Evolutionary conservation across 2,113 vertebrate genomes (phyloP).

Genomic region (Felis chaus): DNA sequence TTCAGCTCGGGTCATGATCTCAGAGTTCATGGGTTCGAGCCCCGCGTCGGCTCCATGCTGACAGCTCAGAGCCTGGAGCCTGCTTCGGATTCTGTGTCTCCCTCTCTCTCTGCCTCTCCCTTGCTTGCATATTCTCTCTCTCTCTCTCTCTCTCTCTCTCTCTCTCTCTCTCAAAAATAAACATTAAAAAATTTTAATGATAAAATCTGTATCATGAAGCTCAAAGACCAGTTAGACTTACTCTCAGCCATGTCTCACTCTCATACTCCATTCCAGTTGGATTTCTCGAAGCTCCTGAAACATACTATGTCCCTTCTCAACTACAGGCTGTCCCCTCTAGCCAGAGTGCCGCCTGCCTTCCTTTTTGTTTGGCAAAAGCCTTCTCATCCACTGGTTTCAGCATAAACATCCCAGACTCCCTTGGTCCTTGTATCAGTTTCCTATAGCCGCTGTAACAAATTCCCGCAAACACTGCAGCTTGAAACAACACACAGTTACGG

Average conservation of each 20-base stretch:
- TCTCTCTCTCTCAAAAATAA: too few relatives aligned
- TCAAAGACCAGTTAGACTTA: not conserved
- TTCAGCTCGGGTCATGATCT: too few relatives aligned
- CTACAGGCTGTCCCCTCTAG: not conserved
- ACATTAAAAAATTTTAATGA: not conserved
- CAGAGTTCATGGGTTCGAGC: too few relatives aligned
- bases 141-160: too few relatives aligned
- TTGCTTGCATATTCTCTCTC: too few relatives aligned
- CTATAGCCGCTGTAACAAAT: not conserved
- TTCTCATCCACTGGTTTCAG: not conserved
- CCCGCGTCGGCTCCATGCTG: too few relatives aligned
- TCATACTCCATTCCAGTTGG: not conserved
- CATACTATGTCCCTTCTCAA: not conserved
- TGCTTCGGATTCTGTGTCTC: too few relatives aligned
- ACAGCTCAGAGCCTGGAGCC: too few relatives aligned
- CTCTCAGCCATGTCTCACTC: not conserved
- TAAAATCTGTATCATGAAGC: not conserved
- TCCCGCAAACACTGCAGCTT: not conserved
- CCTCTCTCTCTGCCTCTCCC: too few relatives aligned
- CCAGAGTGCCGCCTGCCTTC: not conserved
- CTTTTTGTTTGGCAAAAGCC: not conserved
- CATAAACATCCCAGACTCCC: not conserved
- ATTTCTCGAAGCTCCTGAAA: not conserved
- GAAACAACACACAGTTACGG: not conserved
- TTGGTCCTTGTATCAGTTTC: not conserved